A percentile compares a stretch with the other conserved stretches of the same genome.
phyloP scores from a whole-genome alignment of 2,113 vertebrate species.

The Labrus mixtus region DNA sequence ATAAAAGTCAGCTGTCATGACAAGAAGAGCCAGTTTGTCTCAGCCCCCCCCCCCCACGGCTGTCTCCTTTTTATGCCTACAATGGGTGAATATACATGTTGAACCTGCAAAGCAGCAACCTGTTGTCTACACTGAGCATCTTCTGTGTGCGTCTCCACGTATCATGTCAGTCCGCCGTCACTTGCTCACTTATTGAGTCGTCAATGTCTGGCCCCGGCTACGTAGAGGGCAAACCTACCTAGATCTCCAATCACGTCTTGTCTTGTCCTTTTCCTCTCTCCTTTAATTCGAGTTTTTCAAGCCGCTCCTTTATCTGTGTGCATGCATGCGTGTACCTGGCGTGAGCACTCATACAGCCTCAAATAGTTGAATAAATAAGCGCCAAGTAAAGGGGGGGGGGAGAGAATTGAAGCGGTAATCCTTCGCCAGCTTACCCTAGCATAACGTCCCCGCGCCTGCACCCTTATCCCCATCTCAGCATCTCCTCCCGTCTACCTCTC shows the following conservation, averaged over 20 bases:
- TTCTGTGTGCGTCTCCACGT: background rate
- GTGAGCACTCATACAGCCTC: slow-evolving; percentile 1
- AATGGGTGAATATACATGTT: background rate
- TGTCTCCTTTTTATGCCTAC: background rate
- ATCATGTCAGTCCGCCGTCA: slow-evolving; percentile 23
- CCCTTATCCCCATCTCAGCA: slow-evolving; percentile 64
- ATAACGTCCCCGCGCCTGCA: slow-evolving; percentile 42
- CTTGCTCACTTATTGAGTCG: slow-evolving; percentile 44
- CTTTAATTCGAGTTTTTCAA: slow-evolving; percentile 17
- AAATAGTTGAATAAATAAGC: slow-evolving; percentile 64
- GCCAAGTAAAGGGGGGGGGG: slow-evolving; percentile 52
- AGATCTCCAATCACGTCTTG: slow-evolving; percentile 26
- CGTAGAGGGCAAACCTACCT: slow-evolving; percentile 12
- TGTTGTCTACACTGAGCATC: background rate
- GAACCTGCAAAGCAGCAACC: background rate
- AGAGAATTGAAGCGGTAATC: slow-evolving; percentile 64
- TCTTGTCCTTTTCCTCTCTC: slow-evolving; percentile 2
- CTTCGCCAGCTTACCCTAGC: slow-evolving; percentile 64
- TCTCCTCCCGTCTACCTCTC: slow-evolving; percentile 48
- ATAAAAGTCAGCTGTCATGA: slow-evolving; percentile 42
- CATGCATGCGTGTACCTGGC: background rate
- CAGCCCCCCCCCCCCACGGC: background rate
- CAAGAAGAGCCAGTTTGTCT: slow-evolving; percentile 29
- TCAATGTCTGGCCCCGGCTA: slow-evolving; percentile 37
- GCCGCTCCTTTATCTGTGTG: background rate